Conservation (phyloP, 2,888 invertebrate genomes). For the Eumacrocentrus americanus region DNA sequence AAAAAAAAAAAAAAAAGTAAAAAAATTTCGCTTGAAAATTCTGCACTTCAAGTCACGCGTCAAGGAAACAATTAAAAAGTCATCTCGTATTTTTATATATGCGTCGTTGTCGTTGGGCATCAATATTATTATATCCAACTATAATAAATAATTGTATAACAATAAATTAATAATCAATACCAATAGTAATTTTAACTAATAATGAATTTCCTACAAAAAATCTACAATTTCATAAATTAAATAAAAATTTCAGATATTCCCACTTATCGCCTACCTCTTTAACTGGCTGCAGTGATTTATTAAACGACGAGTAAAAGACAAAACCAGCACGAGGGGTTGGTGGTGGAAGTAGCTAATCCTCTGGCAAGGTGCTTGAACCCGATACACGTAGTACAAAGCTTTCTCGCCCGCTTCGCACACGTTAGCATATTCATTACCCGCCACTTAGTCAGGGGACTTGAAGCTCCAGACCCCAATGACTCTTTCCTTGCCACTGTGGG, state of each 20-base stretch:
- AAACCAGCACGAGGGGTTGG: neutral
- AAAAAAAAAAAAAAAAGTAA: neutral
- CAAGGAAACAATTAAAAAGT: no score
- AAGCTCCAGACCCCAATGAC: slow-evolving; percentile 39
- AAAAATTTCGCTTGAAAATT: neutral
- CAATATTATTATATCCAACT: no score
- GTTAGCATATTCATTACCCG: slow-evolving; percentile 59
- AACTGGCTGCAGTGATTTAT: neutral
- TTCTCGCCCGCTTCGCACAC: slow-evolving; percentile 53
- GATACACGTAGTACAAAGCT: slow-evolving; percentile 53
- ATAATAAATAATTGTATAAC: no score
- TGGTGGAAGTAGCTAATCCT: slow-evolving; percentile 26
- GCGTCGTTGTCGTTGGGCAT: no score
- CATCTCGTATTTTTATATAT: no score
- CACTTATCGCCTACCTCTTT: no score
- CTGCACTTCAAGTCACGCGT: no score
- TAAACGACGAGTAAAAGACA: neutral
- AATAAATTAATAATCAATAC: no score
- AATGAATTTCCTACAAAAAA: neutral
- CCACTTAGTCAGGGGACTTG: slow-evolving; percentile 50
- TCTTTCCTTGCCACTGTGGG: slow-evolving; percentile 31
- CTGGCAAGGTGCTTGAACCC: slow-evolving; percentile 48
- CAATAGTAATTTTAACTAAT: neutral
- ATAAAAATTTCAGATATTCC: neutral
- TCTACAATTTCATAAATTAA: neutral